These are phyloP conservation scores for Villa cingulata DNA, from an alignment of 2,888 invertebrate genomes.

Conservation along the genomic window DNA sequence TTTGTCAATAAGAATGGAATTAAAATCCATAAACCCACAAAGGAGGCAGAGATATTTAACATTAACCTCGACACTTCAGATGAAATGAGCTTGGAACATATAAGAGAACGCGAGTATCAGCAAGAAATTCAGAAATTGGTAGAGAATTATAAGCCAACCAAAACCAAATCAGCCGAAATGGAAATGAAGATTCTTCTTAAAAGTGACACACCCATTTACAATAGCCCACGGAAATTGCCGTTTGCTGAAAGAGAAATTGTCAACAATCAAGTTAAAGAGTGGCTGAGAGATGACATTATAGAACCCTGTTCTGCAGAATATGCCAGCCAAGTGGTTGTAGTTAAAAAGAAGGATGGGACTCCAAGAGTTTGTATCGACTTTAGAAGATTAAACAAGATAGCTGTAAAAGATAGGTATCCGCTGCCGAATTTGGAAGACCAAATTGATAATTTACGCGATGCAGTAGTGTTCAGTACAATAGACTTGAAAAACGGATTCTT, in stretches of 20 bases:
- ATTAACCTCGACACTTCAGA: too few relatives aligned
- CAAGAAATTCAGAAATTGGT: background rate
- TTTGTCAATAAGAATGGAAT: too few relatives aligned
- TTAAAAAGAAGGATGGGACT: background rate
- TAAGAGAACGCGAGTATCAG: too few relatives aligned
- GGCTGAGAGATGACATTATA: background rate
- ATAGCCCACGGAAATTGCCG: constrained; percentile 18
- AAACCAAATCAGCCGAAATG: background rate
- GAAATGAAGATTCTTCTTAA: constrained; percentile 21
- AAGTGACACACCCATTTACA: constrained; percentile 20
- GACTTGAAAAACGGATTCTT: too few relatives aligned
- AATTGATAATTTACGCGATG: background rate
- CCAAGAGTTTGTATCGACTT: background rate
- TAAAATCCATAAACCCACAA: too few relatives aligned
- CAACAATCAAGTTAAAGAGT: too few relatives aligned
- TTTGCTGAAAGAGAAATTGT: constrained; percentile 13
- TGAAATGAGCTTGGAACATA: background rate
- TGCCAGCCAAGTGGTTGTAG: too few relatives aligned
- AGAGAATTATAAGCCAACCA: constrained; percentile 21
- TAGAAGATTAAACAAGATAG: too few relatives aligned
- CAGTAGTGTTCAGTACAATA: background rate
- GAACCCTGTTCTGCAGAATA: background rate
- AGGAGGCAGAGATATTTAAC: too few relatives aligned
- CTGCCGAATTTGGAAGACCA: too few relatives aligned
- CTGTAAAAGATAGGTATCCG: too few relatives aligned